Conservation (phyloP, 2,113 vertebrate genomes). For the Vimba vimba region DNA sequence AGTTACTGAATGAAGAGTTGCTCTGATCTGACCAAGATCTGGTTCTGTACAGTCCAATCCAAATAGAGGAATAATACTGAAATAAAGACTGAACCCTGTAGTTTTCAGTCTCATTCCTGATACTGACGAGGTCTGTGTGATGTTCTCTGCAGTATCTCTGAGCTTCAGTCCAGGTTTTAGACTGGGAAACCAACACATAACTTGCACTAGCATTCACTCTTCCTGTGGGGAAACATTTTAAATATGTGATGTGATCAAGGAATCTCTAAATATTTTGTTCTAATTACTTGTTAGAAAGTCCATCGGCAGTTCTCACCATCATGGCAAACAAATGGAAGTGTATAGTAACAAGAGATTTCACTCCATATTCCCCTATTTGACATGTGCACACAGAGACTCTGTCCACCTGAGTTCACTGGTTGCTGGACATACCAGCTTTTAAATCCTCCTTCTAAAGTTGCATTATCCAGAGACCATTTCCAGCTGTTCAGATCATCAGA, state of each 20-base stretch:
- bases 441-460: neutral
- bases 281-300: too few relatives aligned
- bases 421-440: slow-evolving; percentile 31
- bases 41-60: slow-evolving; percentile 47
- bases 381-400: slow-evolving; percentile 23
- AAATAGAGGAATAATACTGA: neutral
- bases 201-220: neutral
- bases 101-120: slow-evolving; percentile 18
- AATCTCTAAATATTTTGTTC: too few relatives aligned
- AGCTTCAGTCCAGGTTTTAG: neutral
- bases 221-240: neutral
- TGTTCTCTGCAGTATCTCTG: slow-evolving; percentile 3
- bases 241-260: too few relatives aligned
- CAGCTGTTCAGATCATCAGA: slow-evolving; percentile 34
- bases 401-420: slow-evolving; percentile 5
- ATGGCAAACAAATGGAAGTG: neutral
- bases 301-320: slow-evolving; percentile 9
- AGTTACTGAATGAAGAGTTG: neutral
- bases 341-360: too few relatives aligned
- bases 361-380: too few relatives aligned
- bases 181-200: neutral
- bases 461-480: neutral
- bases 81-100: neutral
- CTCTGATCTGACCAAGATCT: slow-evolving; percentile 38
- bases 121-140: slow-evolving; percentile 30